A percentile compares a stretch with the other conserved stretches of the same genome.
Evolutionary conservation across 2,888 invertebrate species (phyloP).

Genomic region (Hyppa rectilinea): DNA sequence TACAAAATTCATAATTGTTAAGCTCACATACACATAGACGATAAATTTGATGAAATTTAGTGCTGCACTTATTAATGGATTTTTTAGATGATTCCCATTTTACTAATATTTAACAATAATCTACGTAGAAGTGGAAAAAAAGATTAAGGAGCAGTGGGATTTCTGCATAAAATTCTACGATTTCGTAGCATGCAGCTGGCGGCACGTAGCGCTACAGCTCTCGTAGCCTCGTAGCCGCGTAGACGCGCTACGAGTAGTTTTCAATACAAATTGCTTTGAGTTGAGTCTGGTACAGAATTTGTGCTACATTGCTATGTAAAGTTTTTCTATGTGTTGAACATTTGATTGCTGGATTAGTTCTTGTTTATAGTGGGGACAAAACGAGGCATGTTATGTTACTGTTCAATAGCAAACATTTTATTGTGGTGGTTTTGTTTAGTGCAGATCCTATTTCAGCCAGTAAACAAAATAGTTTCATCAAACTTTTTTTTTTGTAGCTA

Average conservation of each 20-base stretch:
- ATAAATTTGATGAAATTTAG: neutral
- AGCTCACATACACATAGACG: neutral
- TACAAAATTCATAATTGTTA: neutral
- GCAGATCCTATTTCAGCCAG: neutral
- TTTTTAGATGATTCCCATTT: too few relatives aligned
- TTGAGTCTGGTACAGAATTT: slow-evolving; percentile 58
- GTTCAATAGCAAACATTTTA: neutral
- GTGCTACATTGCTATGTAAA: slow-evolving; percentile 54
- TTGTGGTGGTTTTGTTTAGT: neutral
- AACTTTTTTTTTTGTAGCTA: neutral
- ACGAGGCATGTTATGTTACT: slow-evolving; percentile 2
- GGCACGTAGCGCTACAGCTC: slow-evolving; percentile 61
- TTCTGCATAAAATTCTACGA: slow-evolving; percentile 40
- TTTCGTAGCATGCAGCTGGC: slow-evolving; percentile 47
- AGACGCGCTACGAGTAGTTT: slow-evolving; percentile 67
- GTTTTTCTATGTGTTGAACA: slow-evolving; percentile 54
- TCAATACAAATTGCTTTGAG: slow-evolving; percentile 69
- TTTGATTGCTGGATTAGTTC: slow-evolving; percentile 60
- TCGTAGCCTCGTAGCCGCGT: slow-evolving; percentile 66
- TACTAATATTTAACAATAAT: neutral
- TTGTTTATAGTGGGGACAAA: slow-evolving; percentile 25
- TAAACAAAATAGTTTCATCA: neutral
- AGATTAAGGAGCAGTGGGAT: neutral
- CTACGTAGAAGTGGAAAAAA: neutral
- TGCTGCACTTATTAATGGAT: fast-evolving